Evolutionary conservation across 2,113 vertebrate genomes (phyloP).

Genomic region (Bombycilla garrulus): DNA sequence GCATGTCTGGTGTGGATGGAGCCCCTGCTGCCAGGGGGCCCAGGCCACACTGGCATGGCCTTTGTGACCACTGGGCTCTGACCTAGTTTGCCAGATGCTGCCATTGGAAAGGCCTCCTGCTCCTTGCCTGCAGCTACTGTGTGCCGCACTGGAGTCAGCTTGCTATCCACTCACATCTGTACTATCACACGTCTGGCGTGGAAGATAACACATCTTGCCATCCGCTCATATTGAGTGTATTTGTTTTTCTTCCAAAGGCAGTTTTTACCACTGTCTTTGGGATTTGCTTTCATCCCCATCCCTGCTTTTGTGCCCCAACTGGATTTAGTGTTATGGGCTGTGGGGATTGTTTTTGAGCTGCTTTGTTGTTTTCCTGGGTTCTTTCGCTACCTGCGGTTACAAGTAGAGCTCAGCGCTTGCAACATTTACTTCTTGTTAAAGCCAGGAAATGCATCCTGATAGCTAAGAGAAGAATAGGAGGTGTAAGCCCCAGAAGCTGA

Average conservation of each 20-base stretch:
- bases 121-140: accelerated
- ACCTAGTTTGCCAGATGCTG: not conserved
- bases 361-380: accelerated
- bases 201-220: not conserved
- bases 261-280: not conserved
- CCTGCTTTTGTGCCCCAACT: accelerated
- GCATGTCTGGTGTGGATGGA: accelerated
- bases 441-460: not conserved
- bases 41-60: accelerated
- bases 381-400: accelerated
- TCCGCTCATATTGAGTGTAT: accelerated
- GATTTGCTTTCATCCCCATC: not conserved
- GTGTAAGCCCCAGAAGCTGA: not conserved
- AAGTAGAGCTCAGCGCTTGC: not conserved
- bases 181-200: accelerated
- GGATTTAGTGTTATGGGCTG: not conserved
- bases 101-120: accelerated
- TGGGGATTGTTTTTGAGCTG: not conserved
- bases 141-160: accelerated
- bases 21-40: accelerated
- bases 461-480: not conserved
- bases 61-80: not conserved
- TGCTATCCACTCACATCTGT: accelerated
- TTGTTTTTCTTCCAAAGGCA: not conserved
- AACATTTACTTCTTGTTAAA: not conserved